Conservation (phyloP, 2,797 vertebrate species). For the Premnoplex brunnescens region DNA sequence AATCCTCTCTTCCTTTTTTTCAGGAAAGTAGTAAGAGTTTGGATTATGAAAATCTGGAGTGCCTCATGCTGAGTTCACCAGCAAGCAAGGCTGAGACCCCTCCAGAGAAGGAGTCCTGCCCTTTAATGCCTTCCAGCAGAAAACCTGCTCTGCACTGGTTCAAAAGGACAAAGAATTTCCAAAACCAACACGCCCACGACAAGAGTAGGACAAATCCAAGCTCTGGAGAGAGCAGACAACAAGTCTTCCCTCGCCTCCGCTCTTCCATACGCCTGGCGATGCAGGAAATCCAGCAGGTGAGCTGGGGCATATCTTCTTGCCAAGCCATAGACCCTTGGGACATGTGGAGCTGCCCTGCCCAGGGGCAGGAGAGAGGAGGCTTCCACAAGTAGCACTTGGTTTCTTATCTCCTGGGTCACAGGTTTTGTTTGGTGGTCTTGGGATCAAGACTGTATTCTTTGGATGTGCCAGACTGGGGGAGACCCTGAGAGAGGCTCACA, state of each 20-base stretch:
- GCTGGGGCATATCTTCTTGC: not conserved
- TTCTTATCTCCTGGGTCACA: not conserved
- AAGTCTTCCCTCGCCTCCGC: slow-evolving; percentile 55
- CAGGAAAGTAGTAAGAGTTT: slow-evolving; percentile 66
- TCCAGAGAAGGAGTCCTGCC: not conserved
- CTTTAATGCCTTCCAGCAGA: not conserved
- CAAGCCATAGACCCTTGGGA: not conserved
- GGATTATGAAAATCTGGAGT: slow-evolving; percentile 66
- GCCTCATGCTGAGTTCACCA: not conserved
- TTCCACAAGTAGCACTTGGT: not conserved
- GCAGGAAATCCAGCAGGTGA: slow-evolving; percentile 75
- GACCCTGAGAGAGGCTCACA: not conserved
- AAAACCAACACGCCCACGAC: not conserved
- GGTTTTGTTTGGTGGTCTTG: not conserved
- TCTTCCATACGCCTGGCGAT: slow-evolving; percentile 76
- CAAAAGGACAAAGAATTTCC: not conserved
- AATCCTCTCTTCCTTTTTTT: not conserved
- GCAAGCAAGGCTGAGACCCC: not conserved
- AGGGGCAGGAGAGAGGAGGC: not conserved
- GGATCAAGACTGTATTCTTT: not conserved
- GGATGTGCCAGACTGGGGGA: not conserved
- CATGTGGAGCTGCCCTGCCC: fast-evolving
- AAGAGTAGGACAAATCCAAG: not conserved
- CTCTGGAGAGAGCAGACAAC: not conserved
- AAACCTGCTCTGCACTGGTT: slow-evolving; percentile 25